Conservation (phyloP, 2,797 vertebrate genomes). For the Gila robusta region DNA sequence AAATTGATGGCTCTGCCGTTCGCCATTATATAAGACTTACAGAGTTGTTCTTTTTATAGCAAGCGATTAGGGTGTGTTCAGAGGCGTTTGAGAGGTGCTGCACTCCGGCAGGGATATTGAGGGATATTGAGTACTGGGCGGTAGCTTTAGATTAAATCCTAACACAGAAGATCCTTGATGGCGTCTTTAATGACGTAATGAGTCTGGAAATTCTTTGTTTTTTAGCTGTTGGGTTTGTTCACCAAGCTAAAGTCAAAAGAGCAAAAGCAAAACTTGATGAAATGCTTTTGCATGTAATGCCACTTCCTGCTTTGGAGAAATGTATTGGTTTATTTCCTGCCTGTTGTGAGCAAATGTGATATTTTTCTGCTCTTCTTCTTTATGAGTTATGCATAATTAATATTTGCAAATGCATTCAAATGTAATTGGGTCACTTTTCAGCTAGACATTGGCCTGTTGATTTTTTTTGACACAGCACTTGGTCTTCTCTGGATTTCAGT, state of each 20-base stretch:
- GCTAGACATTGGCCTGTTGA: not conserved
- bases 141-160: conserved; percentile 13
- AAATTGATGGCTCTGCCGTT: conserved; percentile 66
- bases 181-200: not conserved
- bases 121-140: conserved; percentile 12
- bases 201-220: not conserved
- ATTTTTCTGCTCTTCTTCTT: not conserved
- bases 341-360: not conserved
- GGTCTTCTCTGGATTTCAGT: not conserved
- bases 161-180: conserved; percentile 29
- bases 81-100: conserved; percentile 33
- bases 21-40: conserved; percentile 59
- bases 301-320: not conserved
- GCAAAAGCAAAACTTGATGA: not conserved
- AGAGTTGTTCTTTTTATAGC: conserved; percentile 61
- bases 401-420: not conserved
- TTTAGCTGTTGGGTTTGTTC: not conserved
- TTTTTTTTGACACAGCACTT: not conserved
- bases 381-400: not conserved
- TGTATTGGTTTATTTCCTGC: not conserved
- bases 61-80: conserved; percentile 43
- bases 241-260: not conserved
- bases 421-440: not conserved
- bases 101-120: conserved; percentile 11
- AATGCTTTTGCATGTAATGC: not conserved